These are phyloP conservation scores for Melipona quadrifasciata DNA, from an alignment of 1,140 invertebrate species.

Conservation along the genomic window DNA sequence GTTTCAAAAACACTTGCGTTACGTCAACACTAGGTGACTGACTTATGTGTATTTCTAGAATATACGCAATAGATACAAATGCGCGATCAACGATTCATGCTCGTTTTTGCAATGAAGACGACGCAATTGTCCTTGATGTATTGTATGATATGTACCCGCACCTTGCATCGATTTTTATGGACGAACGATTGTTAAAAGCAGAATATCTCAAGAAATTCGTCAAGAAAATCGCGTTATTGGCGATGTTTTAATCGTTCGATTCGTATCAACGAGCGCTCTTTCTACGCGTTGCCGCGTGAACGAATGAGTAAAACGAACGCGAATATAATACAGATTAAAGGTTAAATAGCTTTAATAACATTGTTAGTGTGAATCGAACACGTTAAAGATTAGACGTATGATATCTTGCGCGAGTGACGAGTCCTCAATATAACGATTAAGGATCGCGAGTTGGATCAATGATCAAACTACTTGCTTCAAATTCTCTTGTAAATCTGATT, in stretches of 20 bases:
- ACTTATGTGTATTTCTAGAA: conserved; percentile 20
- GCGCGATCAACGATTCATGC: not conserved
- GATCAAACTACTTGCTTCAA: too few species aligned
- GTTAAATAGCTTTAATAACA: not conserved
- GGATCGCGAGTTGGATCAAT: too few species aligned
- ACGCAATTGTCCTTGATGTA: not conserved
- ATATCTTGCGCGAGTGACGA: not conserved
- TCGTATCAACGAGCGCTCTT: not conserved
- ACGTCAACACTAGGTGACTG: conserved; percentile 19
- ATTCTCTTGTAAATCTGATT: too few species aligned
- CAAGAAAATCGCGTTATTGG: not conserved
- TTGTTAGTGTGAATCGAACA: not conserved
- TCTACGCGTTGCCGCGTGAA: not conserved
- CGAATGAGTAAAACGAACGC: not conserved
- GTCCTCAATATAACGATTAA: not conserved
- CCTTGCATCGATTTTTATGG: not conserved
- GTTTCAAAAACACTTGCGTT: conserved; percentile 11
- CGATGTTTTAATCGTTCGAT: not conserved
- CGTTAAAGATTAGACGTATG: not conserved
- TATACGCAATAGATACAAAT: not conserved
- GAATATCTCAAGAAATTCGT: not conserved
- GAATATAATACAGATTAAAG: not conserved
- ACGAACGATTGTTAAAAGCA: not conserved
- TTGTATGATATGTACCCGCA: not conserved
- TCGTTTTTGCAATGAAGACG: not conserved